Percentiles rank a stretch among this genome's conserved stretches.
phyloP scores from a whole-genome alignment of 2,113 vertebrate genomes.

The Promerops cafer region DNA sequence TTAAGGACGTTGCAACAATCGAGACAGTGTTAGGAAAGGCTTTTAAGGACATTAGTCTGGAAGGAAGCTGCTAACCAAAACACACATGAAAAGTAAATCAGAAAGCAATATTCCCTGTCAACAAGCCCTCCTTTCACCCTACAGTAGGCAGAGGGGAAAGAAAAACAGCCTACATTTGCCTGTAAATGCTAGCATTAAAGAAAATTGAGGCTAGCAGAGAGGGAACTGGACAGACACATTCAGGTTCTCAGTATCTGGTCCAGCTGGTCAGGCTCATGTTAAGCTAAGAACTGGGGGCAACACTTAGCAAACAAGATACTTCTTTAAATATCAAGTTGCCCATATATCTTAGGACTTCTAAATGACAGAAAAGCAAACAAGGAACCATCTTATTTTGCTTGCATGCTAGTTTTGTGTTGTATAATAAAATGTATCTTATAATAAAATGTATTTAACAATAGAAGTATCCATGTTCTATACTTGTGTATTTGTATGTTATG shows the following conservation, averaged over 20 bases:
- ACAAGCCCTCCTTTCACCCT: not conserved
- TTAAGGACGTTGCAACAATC: rapidly evolving
- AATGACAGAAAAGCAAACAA: not conserved
- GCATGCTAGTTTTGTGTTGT: not conserved
- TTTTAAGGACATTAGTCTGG: not conserved
- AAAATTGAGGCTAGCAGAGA: not conserved
- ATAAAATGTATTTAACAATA: not conserved
- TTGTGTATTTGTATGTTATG: not conserved
- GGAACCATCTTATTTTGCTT: not conserved
- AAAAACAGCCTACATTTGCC: not conserved
- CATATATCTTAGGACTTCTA: not conserved
- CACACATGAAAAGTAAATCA: not conserved
- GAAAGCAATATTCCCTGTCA: not conserved
- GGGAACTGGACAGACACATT: not conserved
- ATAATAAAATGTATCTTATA: not conserved
- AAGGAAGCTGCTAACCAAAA: not conserved
- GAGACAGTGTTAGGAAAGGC: not conserved
- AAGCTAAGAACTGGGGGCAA: not conserved
- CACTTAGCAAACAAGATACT: not conserved
- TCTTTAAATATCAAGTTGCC: not conserved
- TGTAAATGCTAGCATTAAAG: not conserved
- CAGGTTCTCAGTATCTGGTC: not conserved
- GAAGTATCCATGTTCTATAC: not conserved
- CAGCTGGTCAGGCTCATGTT: not conserved
- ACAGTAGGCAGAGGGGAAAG: not conserved